Percentiles rank a stretch among this genome's conserved stretches.
Evolutionary conservation across 2,797 vertebrate genomes (phyloP).

Genomic region (Xenentodon cancila): DNA sequence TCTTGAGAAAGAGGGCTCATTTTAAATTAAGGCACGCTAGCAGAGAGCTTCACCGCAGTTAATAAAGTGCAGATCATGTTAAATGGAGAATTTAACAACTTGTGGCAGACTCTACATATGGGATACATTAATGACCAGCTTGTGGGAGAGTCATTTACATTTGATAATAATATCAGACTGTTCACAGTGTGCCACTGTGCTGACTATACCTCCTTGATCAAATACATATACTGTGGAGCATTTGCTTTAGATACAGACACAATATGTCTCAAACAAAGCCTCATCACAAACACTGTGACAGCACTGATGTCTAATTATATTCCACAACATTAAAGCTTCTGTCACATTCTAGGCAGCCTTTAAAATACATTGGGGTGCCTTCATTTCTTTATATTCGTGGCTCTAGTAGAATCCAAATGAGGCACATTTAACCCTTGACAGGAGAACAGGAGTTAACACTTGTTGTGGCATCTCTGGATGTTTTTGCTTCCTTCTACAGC

Average conservation of each 20-base stretch:
- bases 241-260: slow-evolving; percentile 38
- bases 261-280: slow-evolving; percentile 45
- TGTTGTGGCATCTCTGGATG: slow-evolving; percentile 31
- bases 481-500: slow-evolving; percentile 30
- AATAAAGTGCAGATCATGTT: slow-evolving; percentile 51
- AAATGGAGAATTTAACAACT: slow-evolving; percentile 58
- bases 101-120: slow-evolving; percentile 39
- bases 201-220: slow-evolving; percentile 43
- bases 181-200: slow-evolving; percentile 44
- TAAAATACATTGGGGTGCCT: too few relatives aligned
- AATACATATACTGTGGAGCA: slow-evolving; percentile 29
- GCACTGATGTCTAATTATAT: too few relatives aligned
- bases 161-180: slow-evolving; percentile 57
- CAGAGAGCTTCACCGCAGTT: slow-evolving; percentile 37
- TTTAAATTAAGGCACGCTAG: slow-evolving; percentile 41
- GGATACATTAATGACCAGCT: slow-evolving; percentile 57
- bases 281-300: slow-evolving; percentile 40
- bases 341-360: too few relatives aligned
- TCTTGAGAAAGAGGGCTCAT: slow-evolving; percentile 27
- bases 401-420: too few relatives aligned
- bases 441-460: slow-evolving; percentile 35
- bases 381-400: too few relatives aligned
- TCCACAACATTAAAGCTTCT: too few relatives aligned
- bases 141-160: slow-evolving; percentile 67
- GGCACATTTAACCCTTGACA: too few relatives aligned